Base-by-base conservation (phyloP, 2,113 vertebrate genomes). In the Microtus richardsoni region DNA sequence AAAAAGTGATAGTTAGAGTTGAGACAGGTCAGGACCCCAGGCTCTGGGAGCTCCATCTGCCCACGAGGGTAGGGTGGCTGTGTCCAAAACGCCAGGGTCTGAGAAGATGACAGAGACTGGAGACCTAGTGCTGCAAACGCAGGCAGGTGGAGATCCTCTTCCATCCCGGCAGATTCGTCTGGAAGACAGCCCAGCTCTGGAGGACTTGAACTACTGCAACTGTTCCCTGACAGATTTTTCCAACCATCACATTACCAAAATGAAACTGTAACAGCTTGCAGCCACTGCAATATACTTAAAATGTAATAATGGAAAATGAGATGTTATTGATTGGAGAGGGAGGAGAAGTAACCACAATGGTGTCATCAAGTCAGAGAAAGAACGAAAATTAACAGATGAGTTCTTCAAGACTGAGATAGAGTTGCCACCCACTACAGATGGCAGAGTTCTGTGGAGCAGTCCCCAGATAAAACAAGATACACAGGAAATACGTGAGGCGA, bases 241-340 rank as follows among this genome's bases (percentile, higher is more conserved):
- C 88, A 96, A 86, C 77, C 64, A 92, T 89, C 64, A 30, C 82
- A 78, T 92, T 93, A 93, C 96, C 92, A 95, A 92, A 96, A 96
- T 95, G 95, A 96, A 97, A 97, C 92, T 89, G 88, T 75, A 95
- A 97, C 97, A 97, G 97, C 95, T 97, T 97, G 96, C 95, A 95
- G 90, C 92, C 86, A 80, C 33, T 77, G 93, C 90, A 96, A 95
- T 92, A 92, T 94, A 94, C 96, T 97, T 97, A 95, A 93, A 95
- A 97, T 70, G 94, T 94, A 95, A 97, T 97, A 96, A 97, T 96
- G 97, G 97, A 95, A 97, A 97, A 97, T 97, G 96, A 97, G 97
- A 97, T 91, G 95, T 96, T 97, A 97, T 97, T 97, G 97, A 97
- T 95, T 95, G 96, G 93, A 92, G 77, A 95, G 97, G 97, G 97